Evolutionary conservation across 1,140 invertebrate genomes (phyloP), one percentile per base, ranked within the genome.

Genomic region (Heliconius melpomene): DNA sequence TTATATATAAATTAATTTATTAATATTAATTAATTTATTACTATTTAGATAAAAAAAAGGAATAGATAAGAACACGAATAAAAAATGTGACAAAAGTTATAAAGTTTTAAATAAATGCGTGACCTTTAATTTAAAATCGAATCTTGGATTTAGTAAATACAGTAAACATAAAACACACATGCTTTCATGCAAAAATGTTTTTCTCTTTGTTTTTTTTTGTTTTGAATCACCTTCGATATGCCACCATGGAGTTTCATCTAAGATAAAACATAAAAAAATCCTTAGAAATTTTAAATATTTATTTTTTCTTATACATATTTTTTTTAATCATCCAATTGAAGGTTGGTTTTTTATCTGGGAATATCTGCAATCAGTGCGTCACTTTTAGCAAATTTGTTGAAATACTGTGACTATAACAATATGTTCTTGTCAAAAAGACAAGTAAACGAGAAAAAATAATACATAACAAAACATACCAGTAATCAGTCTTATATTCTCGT

Each of bases 401-500:
- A 46, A 36, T 36, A 36, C 5, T 36, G 32, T 36, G 32, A 36
- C 32, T 36, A 36, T 36, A 36, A 36, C 32, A 36, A 36, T 36
- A 36, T 13, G 40, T 46, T 16, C 13, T 46, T 46, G 13, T 16
- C 40, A 13, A 46, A 46, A 46, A 46, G 40, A 46, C 40, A 54
- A 54, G 52, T 2, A 3, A 54, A 18, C 16, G 52, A 54, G 7
- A 36, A 36, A 7, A 36, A 36, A 0, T 36, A 23, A 70, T 66
- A 66, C 3, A 52, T 77, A 77, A 70, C 52, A 71, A 9, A 77
- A 3, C 18, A 77, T 90, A 97, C 96, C 96, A 82, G 97, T 96
- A 83, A 97, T 96, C 88, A 96, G 95, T 91, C 95, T 96, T 90
- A 96, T 97, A 87, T 96, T 97, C 85, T 96, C 95, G 82, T 97